Evolutionary conservation across 1,140 invertebrate genomes (phyloP).

Genomic region (Samia ricini): DNA sequence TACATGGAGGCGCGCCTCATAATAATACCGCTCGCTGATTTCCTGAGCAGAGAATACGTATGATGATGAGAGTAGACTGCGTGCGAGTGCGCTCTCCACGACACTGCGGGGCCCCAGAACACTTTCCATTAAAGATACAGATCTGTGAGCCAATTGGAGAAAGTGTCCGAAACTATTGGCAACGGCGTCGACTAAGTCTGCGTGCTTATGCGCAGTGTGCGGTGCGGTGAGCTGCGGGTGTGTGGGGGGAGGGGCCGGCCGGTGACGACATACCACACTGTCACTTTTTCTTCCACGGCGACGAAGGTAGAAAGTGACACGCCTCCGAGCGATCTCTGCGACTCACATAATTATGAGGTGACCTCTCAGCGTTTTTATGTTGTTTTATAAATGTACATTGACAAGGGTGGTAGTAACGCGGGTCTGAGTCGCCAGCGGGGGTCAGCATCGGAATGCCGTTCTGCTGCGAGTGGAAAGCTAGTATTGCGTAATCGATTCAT

Average conservation of each 20-base stretch:
- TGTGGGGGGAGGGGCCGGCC: background rate
- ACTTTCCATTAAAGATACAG: background rate
- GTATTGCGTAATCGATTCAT: slow-evolving; percentile 47
- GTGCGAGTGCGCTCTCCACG: slow-evolving; percentile 7
- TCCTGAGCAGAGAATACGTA: too few relatives aligned
- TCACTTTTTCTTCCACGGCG: slow-evolving; percentile 45
- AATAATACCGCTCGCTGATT: too few relatives aligned
- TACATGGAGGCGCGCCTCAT: background rate
- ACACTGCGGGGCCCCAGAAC: slow-evolving; percentile 22
- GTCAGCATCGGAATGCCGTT: slow-evolving; percentile 31
- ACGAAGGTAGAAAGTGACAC: slow-evolving; percentile 41
- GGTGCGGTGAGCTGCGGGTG: background rate
- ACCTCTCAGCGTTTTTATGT: background rate
- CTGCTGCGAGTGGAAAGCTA: slow-evolving; percentile 48
- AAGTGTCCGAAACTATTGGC: slow-evolving; percentile 1
- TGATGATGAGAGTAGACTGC: too few relatives aligned
- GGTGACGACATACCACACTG: slow-evolving; percentile 20
- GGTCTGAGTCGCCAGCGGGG: background rate
- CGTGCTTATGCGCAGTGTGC: background rate
- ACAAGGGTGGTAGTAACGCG: background rate
- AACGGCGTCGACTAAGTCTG: background rate
- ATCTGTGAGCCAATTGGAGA: slow-evolving; percentile 7
- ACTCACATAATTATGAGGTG: slow-evolving; percentile 1
- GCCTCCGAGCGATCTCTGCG: slow-evolving; percentile 23
- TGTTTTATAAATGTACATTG: background rate